Percentiles rank a stretch among this genome's conserved stretches.
Conservation (phyloP, 1,140 invertebrate genomes). For the Drosophila nigrodunni region DNA sequence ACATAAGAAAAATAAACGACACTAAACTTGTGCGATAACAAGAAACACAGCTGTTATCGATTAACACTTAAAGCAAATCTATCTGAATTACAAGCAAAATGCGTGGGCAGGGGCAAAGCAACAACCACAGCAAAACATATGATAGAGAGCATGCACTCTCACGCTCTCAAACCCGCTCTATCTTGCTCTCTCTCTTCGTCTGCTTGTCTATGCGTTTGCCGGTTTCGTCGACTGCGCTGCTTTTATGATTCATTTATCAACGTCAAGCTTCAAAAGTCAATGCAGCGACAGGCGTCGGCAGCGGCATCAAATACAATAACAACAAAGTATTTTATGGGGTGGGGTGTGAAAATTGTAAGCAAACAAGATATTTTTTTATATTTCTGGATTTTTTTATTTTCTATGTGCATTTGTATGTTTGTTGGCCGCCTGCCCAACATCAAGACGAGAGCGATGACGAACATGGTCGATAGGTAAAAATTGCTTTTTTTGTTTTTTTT, state of each 20-base stretch:
- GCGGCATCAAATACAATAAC: slow-evolving; percentile 33
- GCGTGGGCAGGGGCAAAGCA: slow-evolving; percentile 30
- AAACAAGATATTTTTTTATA: slow-evolving; percentile 44
- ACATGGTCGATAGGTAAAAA: slow-evolving; percentile 54
- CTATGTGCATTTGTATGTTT: slow-evolving; percentile 55
- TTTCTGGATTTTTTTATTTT: not conserved
- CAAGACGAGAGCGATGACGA: slow-evolving; percentile 34
- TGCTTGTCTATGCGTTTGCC: slow-evolving; percentile 35
- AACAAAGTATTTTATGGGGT: slow-evolving; percentile 18
- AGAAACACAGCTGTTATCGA: slow-evolving; percentile 68
- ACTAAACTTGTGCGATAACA: slow-evolving; percentile 61
- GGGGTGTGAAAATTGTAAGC: slow-evolving; percentile 61
- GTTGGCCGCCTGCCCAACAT: slow-evolving; percentile 61
- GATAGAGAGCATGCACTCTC: slow-evolving; percentile 12
- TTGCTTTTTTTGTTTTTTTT: slow-evolving; percentile 37
- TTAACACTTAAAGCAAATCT: slow-evolving; percentile 41
- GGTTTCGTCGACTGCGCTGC: slow-evolving; percentile 60
- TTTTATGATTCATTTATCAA: slow-evolving; percentile 81
- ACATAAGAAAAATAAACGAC: slow-evolving; percentile 31
- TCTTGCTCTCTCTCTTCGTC: slow-evolving; percentile 8
- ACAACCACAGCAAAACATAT: slow-evolving; percentile 31
- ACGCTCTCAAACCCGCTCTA: not conserved
- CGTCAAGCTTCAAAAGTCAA: slow-evolving; percentile 70
- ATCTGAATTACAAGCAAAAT: slow-evolving; percentile 37
- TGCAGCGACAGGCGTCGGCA: slow-evolving; percentile 41